A percentile compares a stretch with the other conserved stretches of the same genome.
Evolutionary conservation across 2,113 vertebrate genomes (phyloP).

Genomic region (Ageneiosus marmoratus): DNA sequence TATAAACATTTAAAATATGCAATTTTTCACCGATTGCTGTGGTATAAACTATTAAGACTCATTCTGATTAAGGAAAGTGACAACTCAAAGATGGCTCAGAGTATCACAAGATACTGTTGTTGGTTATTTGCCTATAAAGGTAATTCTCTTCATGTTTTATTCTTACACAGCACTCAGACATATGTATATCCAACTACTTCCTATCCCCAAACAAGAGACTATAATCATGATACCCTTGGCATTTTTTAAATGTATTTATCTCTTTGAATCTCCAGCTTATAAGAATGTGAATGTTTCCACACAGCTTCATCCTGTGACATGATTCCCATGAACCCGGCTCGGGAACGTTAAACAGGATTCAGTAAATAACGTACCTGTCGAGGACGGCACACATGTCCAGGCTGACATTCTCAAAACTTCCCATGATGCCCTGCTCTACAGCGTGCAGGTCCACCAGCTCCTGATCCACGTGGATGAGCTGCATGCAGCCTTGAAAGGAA

Average conservation of each 20-base stretch:
- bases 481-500: conserved; percentile 97
- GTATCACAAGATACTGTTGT: too few species aligned
- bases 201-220: not conserved
- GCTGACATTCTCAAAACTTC: conserved; percentile 91
- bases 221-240: not conserved
- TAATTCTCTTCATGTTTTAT: not conserved
- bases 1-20: too few species aligned
- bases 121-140: too few species aligned
- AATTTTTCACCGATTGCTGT: too few species aligned
- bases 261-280: not conserved
- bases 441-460: conserved; percentile 85
- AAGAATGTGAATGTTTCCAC: not conserved
- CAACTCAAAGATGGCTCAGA: too few species aligned
- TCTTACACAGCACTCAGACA: not conserved
- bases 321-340: not conserved
- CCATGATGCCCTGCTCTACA: conserved; percentile 84
- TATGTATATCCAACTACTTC: too few species aligned
- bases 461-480: conserved; percentile 92
- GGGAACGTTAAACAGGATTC: not conserved
- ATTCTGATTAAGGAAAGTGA: too few species aligned
- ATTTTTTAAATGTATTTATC: not conserved
- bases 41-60: too few species aligned
- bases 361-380: conserved; percentile 80
- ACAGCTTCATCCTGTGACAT: not conserved
- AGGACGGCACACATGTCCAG: conserved; percentile 97